These are phyloP conservation scores for Poicephalus meyeri DNA, from an alignment of 2,113 vertebrate species.

Conservation along the genomic window DNA sequence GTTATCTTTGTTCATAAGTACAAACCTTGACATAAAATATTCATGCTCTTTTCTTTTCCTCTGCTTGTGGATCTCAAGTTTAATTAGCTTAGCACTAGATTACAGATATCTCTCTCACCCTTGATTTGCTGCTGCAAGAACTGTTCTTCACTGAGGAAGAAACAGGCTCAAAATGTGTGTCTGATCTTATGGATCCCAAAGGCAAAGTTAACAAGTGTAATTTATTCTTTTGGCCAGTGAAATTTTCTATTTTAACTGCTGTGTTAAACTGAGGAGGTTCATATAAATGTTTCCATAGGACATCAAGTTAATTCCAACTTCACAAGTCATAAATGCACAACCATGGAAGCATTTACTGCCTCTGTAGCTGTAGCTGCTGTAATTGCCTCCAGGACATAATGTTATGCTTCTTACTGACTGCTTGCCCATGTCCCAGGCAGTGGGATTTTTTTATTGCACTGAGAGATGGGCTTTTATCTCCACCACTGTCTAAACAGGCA, in stretches of 20 bases:
- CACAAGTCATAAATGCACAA: accelerated
- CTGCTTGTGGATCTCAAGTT: not conserved
- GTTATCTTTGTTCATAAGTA: not conserved
- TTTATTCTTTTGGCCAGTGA: not conserved
- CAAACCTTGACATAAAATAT: not conserved
- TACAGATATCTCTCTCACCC: not conserved
- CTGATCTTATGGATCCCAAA: not conserved
- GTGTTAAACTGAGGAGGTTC: not conserved
- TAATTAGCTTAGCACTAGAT: not conserved
- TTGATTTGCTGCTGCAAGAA: not conserved
- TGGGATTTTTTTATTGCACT: not conserved
- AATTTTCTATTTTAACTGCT: not conserved
- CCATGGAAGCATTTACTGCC: not conserved
- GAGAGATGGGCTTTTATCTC: not conserved
- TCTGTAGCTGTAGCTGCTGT: not conserved
- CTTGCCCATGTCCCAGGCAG: not conserved
- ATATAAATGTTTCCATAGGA: not conserved
- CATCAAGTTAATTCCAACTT: not conserved
- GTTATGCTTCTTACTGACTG: not conserved
- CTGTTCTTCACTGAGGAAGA: not conserved
- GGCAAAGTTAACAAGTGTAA: not conserved
- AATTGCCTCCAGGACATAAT: not conserved
- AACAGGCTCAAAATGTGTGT: not conserved
- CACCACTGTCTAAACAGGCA: not conserved
- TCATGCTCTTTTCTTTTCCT: not conserved